Evolutionary conservation across 2,113 vertebrate species (phyloP), one percentile per base, ranked within the genome.

Genomic region (Pavo muticus): DNA sequence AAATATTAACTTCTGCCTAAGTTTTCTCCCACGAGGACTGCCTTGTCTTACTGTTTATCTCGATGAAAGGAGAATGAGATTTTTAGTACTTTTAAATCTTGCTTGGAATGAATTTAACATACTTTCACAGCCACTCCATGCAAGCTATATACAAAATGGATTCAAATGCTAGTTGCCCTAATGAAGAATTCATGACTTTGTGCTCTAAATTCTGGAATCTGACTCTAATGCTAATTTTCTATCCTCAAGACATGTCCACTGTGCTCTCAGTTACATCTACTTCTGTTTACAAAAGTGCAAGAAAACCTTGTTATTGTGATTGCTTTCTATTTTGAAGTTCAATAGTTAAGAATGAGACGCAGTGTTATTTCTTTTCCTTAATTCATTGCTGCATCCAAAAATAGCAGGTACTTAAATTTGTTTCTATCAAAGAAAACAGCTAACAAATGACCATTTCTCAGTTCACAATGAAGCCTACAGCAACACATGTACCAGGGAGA

Each of bases 161-260:
- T 52, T 91, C 19, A 71, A 84, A 64, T 44, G 64, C 23, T 64
- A 39, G 17, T 18, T 80, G 15, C 44, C 37, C 57, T 45, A 44
- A 79, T 48, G 48, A 76, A 79, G 42, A 11, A 81, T 47, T 76
- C 23, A 61, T 37, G 32, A 57, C 54, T 84, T 15, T 71, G 61
- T 77, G n/a, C 44, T 91, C 65, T 86, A 35, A 88, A 64, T 84
- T 64, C 52, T 69, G n/a, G 14, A 78, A 72, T 84, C 18, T 86
- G 48, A 47, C 40, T 37, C 73, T 37, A 50, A 86, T 14, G 59
- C 14, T 69, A 40, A 69, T 61, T 77, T 88, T 77, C 42, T 35
- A 45, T 4, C 14, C 37, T 14, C 30, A 40, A 77, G 61, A 74
- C 37, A 19, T 25, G 6, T 44, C 23, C 23, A 29, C 30, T 8